Base-by-base conservation (phyloP, 2,113 vertebrate species). In the Ptychochromis oligacanthus region DNA sequence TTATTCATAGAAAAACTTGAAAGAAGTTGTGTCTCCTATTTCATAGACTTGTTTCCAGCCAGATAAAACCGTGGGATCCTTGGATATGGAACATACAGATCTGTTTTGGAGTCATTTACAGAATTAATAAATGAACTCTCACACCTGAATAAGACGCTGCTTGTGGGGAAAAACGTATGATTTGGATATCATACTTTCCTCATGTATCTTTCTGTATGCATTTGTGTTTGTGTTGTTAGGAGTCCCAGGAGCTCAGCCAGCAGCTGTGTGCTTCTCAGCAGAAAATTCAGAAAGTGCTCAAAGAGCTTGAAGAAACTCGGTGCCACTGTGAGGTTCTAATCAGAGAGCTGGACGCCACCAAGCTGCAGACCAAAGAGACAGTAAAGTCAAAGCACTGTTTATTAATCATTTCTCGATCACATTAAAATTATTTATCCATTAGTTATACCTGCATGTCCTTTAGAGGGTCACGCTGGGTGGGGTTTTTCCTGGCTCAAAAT, bases 291-390 rank as follows among this genome's bases (percentile, higher is more conserved):
- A 92, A 72, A 20, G 79, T 89, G 11, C 88, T 89, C 1, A 20
- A 92, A 54, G 95, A 97, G 36, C 88, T 97, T 58, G 70, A 93
- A 62, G 96, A 97, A 38, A 82, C 92, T 46, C 95, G 28, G 15
- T 85, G 62, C 87, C 94, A 89, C 84, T 83, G 93, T 72, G 95
- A 96, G 40, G 87, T 84, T 76, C 89, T 97, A 65, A 91, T 72
- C 60, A 89, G 56, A 82, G 94, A 97, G 83, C 89, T 97, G 79
- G 93, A 96, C 9, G 87, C 93, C 78, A 40, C 94, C 87, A 95
- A 93, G 43, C 95, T 93, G 57, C 94, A 95, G 28, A 90, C 78
- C 64, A 95, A 88, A 83, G 96, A 96, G 56, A 96, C 95, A 95
- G 97, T 98, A 90, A 55, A 54, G 9, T 13, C 28, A 22, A 57